Conservation (phyloP, 2,888 invertebrate genomes). For the Vannuccia rotundouncinata region DNA sequence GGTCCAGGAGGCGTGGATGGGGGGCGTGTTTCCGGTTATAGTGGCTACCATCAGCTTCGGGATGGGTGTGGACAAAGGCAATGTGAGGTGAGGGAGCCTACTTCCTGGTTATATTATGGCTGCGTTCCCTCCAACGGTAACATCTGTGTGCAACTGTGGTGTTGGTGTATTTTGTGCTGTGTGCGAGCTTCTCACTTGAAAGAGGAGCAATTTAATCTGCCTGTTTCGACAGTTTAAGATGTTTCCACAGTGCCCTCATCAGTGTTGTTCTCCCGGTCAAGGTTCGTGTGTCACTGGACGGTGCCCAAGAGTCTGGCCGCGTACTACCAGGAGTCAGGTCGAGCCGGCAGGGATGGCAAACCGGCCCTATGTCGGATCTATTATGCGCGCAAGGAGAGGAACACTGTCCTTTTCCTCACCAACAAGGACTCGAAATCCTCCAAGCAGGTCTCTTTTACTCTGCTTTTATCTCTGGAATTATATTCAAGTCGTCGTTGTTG, state of each 20-base stretch:
- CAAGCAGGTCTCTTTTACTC: no score
- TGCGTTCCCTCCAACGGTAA: no score
- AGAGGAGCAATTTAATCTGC: neutral
- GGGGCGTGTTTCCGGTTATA: conserved; percentile 77
- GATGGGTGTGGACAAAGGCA: conserved; percentile 95
- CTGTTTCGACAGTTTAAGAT: conserved; percentile 37
- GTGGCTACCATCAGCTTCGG: conserved; percentile 96
- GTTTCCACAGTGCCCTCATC: no score
- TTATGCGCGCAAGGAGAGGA: conserved; percentile 73
- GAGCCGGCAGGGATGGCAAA: conserved; percentile 89
- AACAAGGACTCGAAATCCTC: conserved; percentile 49
- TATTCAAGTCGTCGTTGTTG: no score
- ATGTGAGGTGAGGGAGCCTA: conserved; percentile 66
- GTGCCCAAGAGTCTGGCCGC: conserved; percentile 86
- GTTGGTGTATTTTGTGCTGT: no score
- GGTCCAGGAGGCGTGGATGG: conserved; percentile 85
- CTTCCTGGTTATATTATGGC: no score
- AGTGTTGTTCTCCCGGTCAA: no score
- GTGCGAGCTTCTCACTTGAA: no score
- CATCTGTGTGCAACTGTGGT: no score
- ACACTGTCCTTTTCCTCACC: conserved; percentile 72
- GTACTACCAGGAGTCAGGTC: conserved; percentile 90
- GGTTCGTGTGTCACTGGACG: conserved; percentile 93
- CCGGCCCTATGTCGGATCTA: conserved; percentile 83
- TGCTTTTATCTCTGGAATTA: no score